A percentile compares a stretch with the other conserved stretches of the same genome.
These are phyloP conservation scores for Zaprionus camerounensis DNA, from an alignment of 1,140 invertebrate genomes.

Conservation along the genomic window DNA sequence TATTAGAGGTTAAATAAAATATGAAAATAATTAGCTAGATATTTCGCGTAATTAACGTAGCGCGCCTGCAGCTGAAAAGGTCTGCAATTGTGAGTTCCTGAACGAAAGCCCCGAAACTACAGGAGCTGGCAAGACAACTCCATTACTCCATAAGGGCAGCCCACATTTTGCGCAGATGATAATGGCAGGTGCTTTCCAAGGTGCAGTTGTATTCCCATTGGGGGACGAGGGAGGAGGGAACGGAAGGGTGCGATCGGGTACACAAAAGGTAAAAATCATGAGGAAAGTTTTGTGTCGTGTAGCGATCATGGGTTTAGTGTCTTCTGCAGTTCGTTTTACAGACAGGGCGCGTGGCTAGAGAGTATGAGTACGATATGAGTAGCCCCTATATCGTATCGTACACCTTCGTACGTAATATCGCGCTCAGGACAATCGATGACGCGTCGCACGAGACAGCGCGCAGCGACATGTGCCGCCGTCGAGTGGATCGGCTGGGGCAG, in stretches of 20 bases:
- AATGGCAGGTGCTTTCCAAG: conserved; percentile 55
- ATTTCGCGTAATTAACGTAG: conserved; percentile 56
- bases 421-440: conserved; percentile 60
- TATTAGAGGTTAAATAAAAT: conserved; percentile 45
- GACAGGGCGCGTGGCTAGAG: conserved; percentile 63
- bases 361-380: conserved; percentile 19
- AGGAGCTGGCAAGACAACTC: conserved; percentile 57
- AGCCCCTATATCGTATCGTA: background rate
- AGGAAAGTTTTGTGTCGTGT: conserved; percentile 54
- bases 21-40: conserved; percentile 63
- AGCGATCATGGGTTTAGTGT: conserved; percentile 20
- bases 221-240: conserved; percentile 15
- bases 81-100: background rate
- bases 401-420: background rate
- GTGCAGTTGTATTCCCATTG: conserved; percentile 28
- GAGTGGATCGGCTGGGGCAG: conserved; percentile 18
- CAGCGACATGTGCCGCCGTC: conserved; percentile 45
- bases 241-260: conserved; percentile 8
- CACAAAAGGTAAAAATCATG: conserved; percentile 50
- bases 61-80: conserved; percentile 40
- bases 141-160: conserved; percentile 78
- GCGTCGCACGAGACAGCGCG: conserved; percentile 54
- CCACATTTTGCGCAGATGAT: conserved; percentile 58
- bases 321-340: conserved; percentile 1
- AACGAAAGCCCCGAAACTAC: conserved; percentile 19